Evolutionary conservation across 2,888 invertebrate genomes (phyloP), one percentile per base, ranked within the genome.

Genomic region (Homarus gammarus): DNA sequence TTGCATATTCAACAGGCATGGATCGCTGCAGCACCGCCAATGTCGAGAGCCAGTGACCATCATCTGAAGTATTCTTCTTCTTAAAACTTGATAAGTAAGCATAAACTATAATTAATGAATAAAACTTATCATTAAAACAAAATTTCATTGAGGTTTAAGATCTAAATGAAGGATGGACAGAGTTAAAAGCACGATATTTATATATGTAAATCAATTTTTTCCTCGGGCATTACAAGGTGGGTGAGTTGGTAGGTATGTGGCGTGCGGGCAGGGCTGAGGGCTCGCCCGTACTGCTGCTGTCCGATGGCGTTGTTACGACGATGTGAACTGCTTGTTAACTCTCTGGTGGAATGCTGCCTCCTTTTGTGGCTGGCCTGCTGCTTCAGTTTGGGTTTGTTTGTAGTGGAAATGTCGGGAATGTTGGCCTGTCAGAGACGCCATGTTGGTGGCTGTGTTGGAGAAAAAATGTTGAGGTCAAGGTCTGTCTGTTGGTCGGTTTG

Each of bases 271-370:
- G 44, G 40, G 22, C 31, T 31, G 49, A n/a, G 36, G 75, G 44
- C 75, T 40, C 73, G 5, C 31, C 75, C 75, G 40, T n/a, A 75
- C 44, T 44, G 44, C 44, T 44, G 44, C 75, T 75, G 44, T 75
- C 75, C 44, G 75, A 75, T 75, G 44, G 75, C 75, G 75, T 75
- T 75, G 82, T 82, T 82, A 82, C 68, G 49, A 49, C 31, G 70
- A 82, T 82, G 82, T 83, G 83, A 83, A 83, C 44, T 83, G 83
- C 40, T 72, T 44, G 83, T 83, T 83, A 83, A 83, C 83, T 70
- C 36, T 40, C 0, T 18, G 44, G 22, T 51, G 83, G 83, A 83
- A 83, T 83, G 83, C 36, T 83, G 79, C 36, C 72, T 33, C 49
- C 83, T 83, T 70, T 68, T 72, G 83, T 68, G 33, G 81, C 15